phyloP scores from a whole-genome alignment of 2,888 invertebrate genomes.

The Dilophus febrilis region DNA sequence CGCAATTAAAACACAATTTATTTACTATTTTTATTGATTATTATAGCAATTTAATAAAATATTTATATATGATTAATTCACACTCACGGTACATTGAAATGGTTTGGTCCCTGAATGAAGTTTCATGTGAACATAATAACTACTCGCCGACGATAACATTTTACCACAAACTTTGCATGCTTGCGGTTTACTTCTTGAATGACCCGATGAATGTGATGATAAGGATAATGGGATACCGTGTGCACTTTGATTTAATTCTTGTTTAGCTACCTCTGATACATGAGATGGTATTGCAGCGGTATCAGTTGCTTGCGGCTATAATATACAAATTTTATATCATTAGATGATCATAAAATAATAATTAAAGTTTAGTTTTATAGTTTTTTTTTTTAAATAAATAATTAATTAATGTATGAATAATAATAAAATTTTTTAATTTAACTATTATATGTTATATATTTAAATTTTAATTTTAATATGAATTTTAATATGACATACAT shows the following conservation, averaged over 20 bases:
- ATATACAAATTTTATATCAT: background rate
- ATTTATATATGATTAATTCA: background rate
- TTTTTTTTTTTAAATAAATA: background rate
- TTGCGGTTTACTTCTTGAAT: conserved; percentile 48
- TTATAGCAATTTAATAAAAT: background rate
- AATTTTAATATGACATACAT: too few species aligned
- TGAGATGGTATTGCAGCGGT: conserved; percentile 11
- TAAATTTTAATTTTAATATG: too few species aligned
- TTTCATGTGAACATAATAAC: conserved; percentile 71
- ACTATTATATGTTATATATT: background rate
- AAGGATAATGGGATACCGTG: conserved; percentile 14
- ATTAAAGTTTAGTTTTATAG: background rate
- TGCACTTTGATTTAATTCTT: conserved; percentile 13
- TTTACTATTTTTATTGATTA: too few species aligned
- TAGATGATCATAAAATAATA: background rate
- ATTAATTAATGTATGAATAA: background rate
- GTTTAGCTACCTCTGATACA: conserved; percentile 16
- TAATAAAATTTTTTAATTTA: background rate
- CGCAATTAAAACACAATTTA: too few species aligned
- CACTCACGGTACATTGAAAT: conserved; percentile 45
- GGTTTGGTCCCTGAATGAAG: conserved; percentile 66
- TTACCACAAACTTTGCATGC: conserved; percentile 64
- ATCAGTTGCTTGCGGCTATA: too few species aligned
- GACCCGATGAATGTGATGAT: conserved; percentile 18
- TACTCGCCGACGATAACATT: conserved; percentile 57